Percentiles rank a stretch among this genome's conserved stretches.
Evolutionary conservation across 2,797 vertebrate genomes (phyloP).

Genomic region (Meda fulgida): DNA sequence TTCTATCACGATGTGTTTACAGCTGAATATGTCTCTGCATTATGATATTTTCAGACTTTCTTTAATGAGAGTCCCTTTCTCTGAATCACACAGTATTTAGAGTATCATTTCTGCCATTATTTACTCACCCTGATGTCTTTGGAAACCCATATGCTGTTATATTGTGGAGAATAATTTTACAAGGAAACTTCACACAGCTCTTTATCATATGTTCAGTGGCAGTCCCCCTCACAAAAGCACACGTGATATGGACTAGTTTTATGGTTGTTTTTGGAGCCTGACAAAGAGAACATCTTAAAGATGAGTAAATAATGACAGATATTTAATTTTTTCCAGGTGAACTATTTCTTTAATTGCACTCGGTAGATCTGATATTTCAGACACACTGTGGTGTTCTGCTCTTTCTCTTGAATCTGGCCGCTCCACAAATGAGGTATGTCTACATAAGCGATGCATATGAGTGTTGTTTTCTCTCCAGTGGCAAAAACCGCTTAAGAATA

Average conservation of each 20-base stretch:
- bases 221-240: neutral
- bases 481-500: slow-evolving; percentile 52
- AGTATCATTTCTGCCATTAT: neutral
- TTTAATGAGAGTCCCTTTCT: slow-evolving; percentile 45
- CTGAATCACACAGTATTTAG: neutral
- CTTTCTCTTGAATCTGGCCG: slow-evolving; percentile 62
- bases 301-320: neutral
- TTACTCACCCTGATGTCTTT: neutral
- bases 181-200: neutral
- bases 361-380: neutral
- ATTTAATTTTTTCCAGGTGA: neutral
- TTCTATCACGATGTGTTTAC: neutral
- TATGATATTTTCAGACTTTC: slow-evolving; percentile 15
- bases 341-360: slow-evolving; percentile 1
- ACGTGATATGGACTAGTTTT: neutral
- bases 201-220: neutral
- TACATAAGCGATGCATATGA: slow-evolving; percentile 66
- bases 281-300: neutral
- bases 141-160: neutral
- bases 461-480: slow-evolving; percentile 66
- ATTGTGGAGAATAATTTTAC: neutral
- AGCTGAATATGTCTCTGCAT: slow-evolving; percentile 12
- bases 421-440: slow-evolving; percentile 81
- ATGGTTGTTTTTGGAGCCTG: neutral
- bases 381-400: slow-evolving; percentile 32